Evolutionary conservation across 1,140 invertebrate genomes (phyloP), one percentile per base, ranked within the genome.

Genomic region (Pseudomyrmex dendroicus): DNA sequence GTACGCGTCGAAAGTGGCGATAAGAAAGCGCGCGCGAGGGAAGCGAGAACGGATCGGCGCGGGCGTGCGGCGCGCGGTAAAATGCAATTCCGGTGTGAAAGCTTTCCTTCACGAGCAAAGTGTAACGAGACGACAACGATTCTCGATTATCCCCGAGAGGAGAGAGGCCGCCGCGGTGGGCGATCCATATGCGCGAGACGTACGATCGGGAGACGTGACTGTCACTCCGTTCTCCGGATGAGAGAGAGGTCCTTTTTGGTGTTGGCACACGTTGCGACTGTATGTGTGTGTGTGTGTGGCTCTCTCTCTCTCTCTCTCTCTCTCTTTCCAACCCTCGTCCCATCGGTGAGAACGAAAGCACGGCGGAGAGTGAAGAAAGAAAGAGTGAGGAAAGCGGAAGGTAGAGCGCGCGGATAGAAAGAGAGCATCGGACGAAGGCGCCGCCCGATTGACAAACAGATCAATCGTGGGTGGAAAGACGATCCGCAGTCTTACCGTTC

Each of bases 121-220:
- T 76, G 83, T 87, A 87, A 87, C 85, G 82, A 86, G 78, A 84
- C 72, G 87, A 88, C 87, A 88, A 88, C 87, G 87, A 87, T 88
- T 88, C 83, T 88, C 87, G 87, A 88, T 87, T 88, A 88, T 88
- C 85, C 86, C 48, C 73, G 61, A 52, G 73, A 85, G 83, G 59
- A 87, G 77, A 35, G 35, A 35, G 35, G 5, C 35, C 35, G 44
- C 10, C 46, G 9, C 44, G 59, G 48, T 57, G 61, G 57, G 35
- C 74, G 70, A 84, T 89, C 85, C 82, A 87, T 90, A 90, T 90
- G 84, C 89, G 63, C 62, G 46, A 50, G 63, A 84, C 85, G 86
- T 89, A 82, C 83, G 72, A 85, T 50, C 61, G 52, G 50, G 25
- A 67, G 50, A 57, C 85, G 86, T 89, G 89, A 90, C 84, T 87